These are phyloP conservation scores for Pachypeltis micranthus DNA, from an alignment of 1,140 invertebrate species.

Conservation along the genomic window DNA sequence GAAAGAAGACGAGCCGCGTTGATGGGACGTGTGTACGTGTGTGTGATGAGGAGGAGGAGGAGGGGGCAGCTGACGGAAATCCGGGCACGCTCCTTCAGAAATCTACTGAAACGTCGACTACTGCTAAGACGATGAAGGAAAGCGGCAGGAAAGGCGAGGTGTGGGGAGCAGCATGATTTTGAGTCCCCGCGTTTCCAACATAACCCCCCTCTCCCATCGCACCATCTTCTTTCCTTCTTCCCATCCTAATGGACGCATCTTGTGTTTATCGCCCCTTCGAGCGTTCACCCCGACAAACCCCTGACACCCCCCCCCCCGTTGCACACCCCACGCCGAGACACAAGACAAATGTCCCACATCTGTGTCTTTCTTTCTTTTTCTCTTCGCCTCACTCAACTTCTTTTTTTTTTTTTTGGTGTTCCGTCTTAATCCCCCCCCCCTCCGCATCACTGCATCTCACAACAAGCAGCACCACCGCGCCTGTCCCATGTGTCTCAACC, in stretches of 20 bases:
- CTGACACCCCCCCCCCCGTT: no score
- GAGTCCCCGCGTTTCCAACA: no score
- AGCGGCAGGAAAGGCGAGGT: not conserved
- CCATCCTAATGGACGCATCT: conserved; percentile 4
- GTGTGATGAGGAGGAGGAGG: not conserved
- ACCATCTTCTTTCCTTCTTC: no score
- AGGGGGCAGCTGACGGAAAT: conserved; percentile 6
- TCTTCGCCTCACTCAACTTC: not conserved
- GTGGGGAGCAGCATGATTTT: not conserved
- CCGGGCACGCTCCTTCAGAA: conserved; percentile 1
- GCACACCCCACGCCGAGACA: conserved; percentile 1
- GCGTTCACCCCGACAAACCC: no score
- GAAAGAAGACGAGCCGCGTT: no score
- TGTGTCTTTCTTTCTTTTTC: conserved; percentile 1
- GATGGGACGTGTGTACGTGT: no score
- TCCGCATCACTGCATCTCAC: not conserved
- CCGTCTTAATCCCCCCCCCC: no score
- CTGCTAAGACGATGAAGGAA: no score
- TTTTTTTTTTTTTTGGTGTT: not conserved
- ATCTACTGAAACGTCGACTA: no score
- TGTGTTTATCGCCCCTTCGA: not conserved
- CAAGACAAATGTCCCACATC: conserved; percentile 9
- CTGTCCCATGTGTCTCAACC: no score
- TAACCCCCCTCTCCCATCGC: not conserved
- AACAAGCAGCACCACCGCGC: no score